These are phyloP conservation scores for Dipodomys ordii DNA, from an alignment of 2,113 vertebrate genomes.

Conservation along the genomic window DNA sequence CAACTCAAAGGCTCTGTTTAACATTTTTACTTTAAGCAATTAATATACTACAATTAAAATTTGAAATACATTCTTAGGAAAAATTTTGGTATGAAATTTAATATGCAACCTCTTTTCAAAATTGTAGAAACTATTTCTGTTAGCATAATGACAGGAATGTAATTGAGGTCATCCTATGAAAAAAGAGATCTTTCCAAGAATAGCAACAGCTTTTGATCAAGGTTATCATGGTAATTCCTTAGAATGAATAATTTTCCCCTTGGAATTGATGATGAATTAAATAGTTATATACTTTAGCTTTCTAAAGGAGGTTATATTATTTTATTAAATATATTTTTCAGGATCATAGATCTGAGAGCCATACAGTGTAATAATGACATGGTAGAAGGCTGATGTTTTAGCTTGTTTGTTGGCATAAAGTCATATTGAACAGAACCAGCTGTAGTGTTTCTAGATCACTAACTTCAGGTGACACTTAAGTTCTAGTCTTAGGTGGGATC, in stretches of 20 bases:
- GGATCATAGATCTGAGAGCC: background rate
- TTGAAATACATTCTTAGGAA: conserved; percentile 57
- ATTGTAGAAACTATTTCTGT: conserved; percentile 39
- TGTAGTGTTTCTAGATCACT: conserved; percentile 34
- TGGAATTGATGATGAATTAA: conserved; percentile 30
- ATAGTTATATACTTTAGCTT: conserved; percentile 2
- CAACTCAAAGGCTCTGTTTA: conserved; percentile 25
- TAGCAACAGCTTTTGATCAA: conserved; percentile 54
- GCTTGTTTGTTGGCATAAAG: background rate
- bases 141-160: conserved; percentile 17
- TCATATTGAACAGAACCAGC: background rate
- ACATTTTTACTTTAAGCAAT: conserved; percentile 52
- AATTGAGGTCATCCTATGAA: conserved; percentile 43
- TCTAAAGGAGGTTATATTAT: conserved; percentile 4
- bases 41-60: conserved; percentile 46
- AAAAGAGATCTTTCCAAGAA: conserved; percentile 30
- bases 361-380: background rate
- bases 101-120: conserved; percentile 40
- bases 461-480: background rate
- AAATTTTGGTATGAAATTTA: conserved; percentile 32
- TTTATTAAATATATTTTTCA: conserved; percentile 31
- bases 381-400: background rate
- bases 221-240: background rate
- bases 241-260: conserved; percentile 13
- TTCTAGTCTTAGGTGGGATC: conserved; percentile 49